Conservation (phyloP, 2,888 invertebrate species). For the Anarsia innoxiella region DNA sequence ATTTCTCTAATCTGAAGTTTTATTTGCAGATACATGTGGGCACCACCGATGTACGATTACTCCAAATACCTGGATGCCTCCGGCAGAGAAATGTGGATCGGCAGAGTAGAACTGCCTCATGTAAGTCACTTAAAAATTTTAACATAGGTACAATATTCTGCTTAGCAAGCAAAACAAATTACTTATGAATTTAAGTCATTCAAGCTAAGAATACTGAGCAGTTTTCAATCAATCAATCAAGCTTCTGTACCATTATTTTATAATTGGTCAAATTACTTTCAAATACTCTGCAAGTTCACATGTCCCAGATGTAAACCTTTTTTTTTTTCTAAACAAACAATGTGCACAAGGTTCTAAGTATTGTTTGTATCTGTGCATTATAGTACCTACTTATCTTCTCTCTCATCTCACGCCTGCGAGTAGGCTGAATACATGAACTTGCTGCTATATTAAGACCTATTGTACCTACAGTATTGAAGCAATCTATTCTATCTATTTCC, state of each 20-base stretch:
- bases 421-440: background rate
- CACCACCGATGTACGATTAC: slow-evolving; percentile 46
- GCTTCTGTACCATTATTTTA: background rate
- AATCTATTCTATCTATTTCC: background rate
- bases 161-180: background rate
- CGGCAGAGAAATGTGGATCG: slow-evolving; percentile 43
- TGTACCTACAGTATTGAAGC: background rate
- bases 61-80: slow-evolving; percentile 39
- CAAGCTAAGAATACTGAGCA: background rate
- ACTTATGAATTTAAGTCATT: background rate
- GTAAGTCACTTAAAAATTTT: background rate
- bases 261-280: background rate
- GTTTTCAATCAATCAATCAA: background rate
- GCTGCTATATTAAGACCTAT: background rate
- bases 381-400: background rate
- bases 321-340: background rate
- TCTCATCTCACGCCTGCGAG: background rate
- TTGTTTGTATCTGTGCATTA: background rate
- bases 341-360: background rate
- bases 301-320: background rate
- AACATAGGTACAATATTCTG: background rate
- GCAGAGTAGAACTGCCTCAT: slow-evolving; percentile 46
- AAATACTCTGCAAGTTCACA: background rate
- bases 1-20: background rate
- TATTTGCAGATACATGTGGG: slow-evolving; percentile 51